Evolutionary conservation across 2,888 invertebrate species (phyloP).

Genomic region (Limnephilus auricula): DNA sequence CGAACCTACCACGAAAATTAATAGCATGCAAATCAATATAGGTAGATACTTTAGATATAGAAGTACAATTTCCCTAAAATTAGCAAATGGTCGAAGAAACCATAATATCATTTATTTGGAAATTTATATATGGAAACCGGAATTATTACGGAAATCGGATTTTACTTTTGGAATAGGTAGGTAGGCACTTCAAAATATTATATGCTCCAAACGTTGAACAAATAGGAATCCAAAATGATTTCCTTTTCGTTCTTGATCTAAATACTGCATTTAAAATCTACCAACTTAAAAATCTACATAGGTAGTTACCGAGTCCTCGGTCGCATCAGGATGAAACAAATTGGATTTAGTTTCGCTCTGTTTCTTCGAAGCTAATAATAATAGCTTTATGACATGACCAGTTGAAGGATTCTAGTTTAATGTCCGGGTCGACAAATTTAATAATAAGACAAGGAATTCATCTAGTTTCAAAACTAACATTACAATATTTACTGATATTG

Average conservation of each 20-base stretch:
- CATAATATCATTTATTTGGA: too few relatives aligned
- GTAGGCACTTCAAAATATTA: too few relatives aligned
- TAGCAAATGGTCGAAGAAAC: too few relatives aligned
- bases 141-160: too few relatives aligned
- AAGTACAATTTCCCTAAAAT: too few relatives aligned
- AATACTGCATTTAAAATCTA: neutral
- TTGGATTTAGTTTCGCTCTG: slow-evolving; percentile 37
- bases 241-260: neutral
- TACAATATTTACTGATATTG: too few relatives aligned
- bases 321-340: neutral
- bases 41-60: too few relatives aligned
- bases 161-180: too few relatives aligned
- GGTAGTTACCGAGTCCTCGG: neutral
- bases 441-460: neutral
- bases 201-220: too few relatives aligned
- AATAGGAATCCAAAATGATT: neutral
- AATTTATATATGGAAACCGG: too few relatives aligned
- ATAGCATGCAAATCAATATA: too few relatives aligned
- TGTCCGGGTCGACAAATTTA: neutral
- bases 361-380: neutral
- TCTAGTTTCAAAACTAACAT: neutral
- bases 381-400: neutral
- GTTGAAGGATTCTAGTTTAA: neutral
- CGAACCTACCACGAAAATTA: too few relatives aligned
- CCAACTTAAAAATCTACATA: neutral